A percentile compares a stretch with the other conserved stretches of the same genome.
phyloP scores from a whole-genome alignment of 2,113 vertebrate genomes.

The Psephotus haematonotus region DNA sequence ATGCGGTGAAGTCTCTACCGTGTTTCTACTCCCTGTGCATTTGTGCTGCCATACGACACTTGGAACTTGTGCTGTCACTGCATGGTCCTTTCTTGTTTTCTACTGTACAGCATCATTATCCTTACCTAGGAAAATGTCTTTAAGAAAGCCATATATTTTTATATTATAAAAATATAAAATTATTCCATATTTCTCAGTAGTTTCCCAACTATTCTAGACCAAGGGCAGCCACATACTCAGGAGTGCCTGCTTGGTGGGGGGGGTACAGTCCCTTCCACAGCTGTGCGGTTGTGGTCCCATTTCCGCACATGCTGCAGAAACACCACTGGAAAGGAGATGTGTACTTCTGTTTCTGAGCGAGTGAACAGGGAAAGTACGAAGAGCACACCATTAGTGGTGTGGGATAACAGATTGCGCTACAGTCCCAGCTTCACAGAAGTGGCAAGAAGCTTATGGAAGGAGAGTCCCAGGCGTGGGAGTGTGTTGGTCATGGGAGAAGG shows the following conservation, averaged over 20 bases:
- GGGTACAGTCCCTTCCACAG: background rate
- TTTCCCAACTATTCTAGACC: background rate
- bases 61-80: background rate
- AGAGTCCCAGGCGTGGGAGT: background rate
- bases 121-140: background rate
- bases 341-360: background rate
- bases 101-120: background rate
- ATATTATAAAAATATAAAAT: background rate
- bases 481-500: background rate
- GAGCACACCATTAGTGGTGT: background rate
- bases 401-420: background rate
- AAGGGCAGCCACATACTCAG: background rate
- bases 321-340: background rate
- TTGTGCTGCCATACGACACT: background rate
- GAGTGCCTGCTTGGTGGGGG: background rate
- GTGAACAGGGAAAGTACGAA: background rate
- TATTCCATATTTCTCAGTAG: background rate
- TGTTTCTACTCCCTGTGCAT: background rate
- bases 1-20: background rate
- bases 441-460: background rate
- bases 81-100: background rate
- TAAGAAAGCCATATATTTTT: background rate
- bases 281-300: accelerated
- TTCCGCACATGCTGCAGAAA: background rate
- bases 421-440: background rate